Evolutionary conservation across 2,888 invertebrate species (phyloP), one percentile per base, ranked within the genome.

Genomic region (Caenorhabditis imperialis): DNA sequence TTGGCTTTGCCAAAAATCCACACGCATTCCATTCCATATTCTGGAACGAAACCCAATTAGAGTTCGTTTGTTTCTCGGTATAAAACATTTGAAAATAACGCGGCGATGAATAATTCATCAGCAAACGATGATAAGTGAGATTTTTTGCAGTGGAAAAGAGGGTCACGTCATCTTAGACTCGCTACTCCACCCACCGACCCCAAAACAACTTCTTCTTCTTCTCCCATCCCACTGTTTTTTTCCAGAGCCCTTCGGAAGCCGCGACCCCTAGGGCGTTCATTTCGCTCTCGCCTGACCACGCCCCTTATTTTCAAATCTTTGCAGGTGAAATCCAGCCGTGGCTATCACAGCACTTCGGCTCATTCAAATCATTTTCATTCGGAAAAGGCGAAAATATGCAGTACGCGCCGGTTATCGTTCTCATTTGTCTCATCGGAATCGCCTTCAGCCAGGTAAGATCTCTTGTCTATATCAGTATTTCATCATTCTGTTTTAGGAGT

Each of bases 261-360:
- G 8, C n/a, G 16, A 7, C 16, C 6, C n/a, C 44, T 27, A 25
- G 5, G 8, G 20, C 45, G 37, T 18, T 18, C 42, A 27, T 23
- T 20, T 20, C 23, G 22, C 23, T 23, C 40, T 25, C 42, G 8
- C 3, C 30, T 30, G 16, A 14, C 53, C n/a, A 20, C 18, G 18
- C 23, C 20, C 42, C 38, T 16, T 18, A 20, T 25, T 18, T 6
- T 22, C 27, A 30, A 48, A 50, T n/a, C 33, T 27, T 48, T 25
- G 55, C 65, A 65, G 65, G 65, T 65, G 65, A 42, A 65, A 48
- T 18, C n/a, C n/a, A 42, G 42, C 30, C 40, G 40, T 30, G 25
- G 35, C 16, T 53, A 42, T 50, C 57, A 18, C 20, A 40, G 22
- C 54, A 25, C 35, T n/a, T 44, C 45, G 37, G 37, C 42, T 55